Percentiles rank a stretch among this genome's conserved stretches.
Evolutionary conservation across 2,888 invertebrate genomes (phyloP).

Genomic region (Tupiocoris notatus): DNA sequence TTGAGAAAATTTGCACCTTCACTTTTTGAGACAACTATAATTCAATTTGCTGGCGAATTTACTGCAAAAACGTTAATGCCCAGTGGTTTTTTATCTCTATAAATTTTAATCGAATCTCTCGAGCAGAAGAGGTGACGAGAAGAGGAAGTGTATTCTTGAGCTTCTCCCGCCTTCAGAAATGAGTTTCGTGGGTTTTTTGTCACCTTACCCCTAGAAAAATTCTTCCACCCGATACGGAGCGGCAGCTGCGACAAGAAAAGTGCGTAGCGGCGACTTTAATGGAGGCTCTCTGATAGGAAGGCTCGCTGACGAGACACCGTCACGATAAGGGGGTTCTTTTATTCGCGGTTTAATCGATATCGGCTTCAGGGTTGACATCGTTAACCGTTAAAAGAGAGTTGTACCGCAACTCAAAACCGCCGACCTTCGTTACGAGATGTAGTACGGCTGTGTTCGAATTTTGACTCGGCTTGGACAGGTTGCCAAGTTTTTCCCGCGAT

Average conservation of each 20-base stretch:
- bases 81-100: too few relatives aligned
- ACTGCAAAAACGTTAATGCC: too few relatives aligned
- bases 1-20: too few relatives aligned
- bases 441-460: too few relatives aligned
- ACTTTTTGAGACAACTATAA: too few relatives aligned
- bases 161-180: neutral
- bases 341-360: constrained; percentile 29
- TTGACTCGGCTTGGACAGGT: too few relatives aligned
- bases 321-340: constrained; percentile 24
- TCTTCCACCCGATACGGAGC: neutral
- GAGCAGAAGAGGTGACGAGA: neutral
- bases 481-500: too few relatives aligned
- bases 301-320: neutral
- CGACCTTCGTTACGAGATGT: too few relatives aligned
- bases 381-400: too few relatives aligned
- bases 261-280: neutral
- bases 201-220: neutral
- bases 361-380: constrained; percentile 10
- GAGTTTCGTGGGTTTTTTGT: neutral
- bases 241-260: neutral
- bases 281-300: neutral
- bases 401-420: too few relatives aligned
- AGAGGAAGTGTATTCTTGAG: neutral
- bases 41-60: too few relatives aligned
- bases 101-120: too few relatives aligned